Evolutionary conservation across 2,888 invertebrate genomes (phyloP).

Genomic region (Eupeodes luniger): DNA sequence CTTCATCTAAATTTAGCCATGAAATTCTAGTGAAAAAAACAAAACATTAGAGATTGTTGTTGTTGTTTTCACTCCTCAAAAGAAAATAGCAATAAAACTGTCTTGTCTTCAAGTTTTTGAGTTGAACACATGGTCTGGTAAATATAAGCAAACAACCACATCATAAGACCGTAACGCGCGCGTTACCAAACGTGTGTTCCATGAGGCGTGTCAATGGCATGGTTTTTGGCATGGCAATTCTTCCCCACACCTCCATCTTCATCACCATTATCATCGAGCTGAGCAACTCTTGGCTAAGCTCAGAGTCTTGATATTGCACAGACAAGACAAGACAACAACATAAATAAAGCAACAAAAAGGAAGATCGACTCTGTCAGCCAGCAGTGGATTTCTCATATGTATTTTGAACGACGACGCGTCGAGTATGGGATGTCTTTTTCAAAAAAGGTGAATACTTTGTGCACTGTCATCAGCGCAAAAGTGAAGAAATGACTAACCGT

Average conservation of each 20-base stretch:
- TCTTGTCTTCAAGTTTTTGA: slow-evolving; percentile 34
- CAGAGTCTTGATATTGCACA: slow-evolving; percentile 10
- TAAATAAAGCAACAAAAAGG: slow-evolving; percentile 47
- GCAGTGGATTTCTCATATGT: slow-evolving; percentile 16
- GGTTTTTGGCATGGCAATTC: not conserved
- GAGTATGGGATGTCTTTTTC: slow-evolving; percentile 27
- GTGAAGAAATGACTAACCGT: slow-evolving; percentile 7
- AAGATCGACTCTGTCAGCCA: slow-evolving; percentile 19
- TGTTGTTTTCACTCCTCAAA: slow-evolving; percentile 41
- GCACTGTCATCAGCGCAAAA: not conserved
- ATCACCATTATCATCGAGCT: not conserved
- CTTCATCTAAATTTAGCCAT: slow-evolving; percentile 66
- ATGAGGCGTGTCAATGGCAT: slow-evolving; percentile 71
- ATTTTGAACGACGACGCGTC: not conserved
- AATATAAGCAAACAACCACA: slow-evolving; percentile 60
- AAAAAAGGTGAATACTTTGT: slow-evolving; percentile 35
- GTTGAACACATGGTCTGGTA: slow-evolving; percentile 67
- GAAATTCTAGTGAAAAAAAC: slow-evolving; percentile 69
- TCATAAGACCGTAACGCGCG: slow-evolving; percentile 32
- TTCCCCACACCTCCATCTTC: slow-evolving; percentile 28
- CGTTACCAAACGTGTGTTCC: slow-evolving; percentile 60
- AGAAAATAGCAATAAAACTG: slow-evolving; percentile 65
- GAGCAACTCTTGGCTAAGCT: too few relatives aligned
- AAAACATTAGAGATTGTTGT: slow-evolving; percentile 42
- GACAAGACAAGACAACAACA: slow-evolving; percentile 49